A percentile compares a stretch with the other conserved stretches of the same genome.
Conservation (phyloP, 1,140 invertebrate species). For the Diabrotica undecimpunctata region DNA sequence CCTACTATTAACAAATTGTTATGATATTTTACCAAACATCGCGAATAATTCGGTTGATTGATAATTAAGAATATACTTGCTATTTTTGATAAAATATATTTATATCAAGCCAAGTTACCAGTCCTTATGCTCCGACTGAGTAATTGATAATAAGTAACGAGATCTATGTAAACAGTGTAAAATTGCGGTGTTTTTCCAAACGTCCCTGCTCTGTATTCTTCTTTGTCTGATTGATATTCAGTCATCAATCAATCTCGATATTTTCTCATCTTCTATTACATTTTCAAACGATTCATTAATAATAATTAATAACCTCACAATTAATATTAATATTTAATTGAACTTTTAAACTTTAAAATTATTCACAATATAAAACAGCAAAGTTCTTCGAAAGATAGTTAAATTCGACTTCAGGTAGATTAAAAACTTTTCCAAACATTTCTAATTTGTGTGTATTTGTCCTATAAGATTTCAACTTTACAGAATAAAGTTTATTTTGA, state of each 20-base stretch:
- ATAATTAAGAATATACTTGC: slow-evolving; percentile 25
- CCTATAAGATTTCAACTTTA: too few species aligned
- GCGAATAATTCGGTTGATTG: slow-evolving; percentile 29
- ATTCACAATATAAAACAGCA: too few species aligned
- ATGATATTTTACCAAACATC: slow-evolving; percentile 27
- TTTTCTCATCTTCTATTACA: slow-evolving; percentile 27
- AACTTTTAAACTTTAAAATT: too few species aligned
- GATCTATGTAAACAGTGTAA: slow-evolving; percentile 38
- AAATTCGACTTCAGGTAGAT: too few species aligned
- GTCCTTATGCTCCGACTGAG: slow-evolving; percentile 33
- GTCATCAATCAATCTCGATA: slow-evolving; percentile 21
- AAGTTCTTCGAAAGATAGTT: too few species aligned
- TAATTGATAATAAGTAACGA: slow-evolving; percentile 32
- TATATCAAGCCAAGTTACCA: slow-evolving; percentile 32
- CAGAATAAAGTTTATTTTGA: too few species aligned
- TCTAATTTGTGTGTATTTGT: too few species aligned
- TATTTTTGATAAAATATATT: slow-evolving; percentile 23
- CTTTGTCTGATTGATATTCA: slow-evolving; percentile 25
- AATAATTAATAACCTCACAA: too few species aligned
- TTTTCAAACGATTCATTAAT: slow-evolving; percentile 16
- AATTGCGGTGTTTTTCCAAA: slow-evolving; percentile 42
- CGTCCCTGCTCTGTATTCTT: slow-evolving; percentile 28
- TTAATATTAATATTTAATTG: too few species aligned
- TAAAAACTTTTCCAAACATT: too few species aligned
- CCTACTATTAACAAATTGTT: slow-evolving; percentile 21